Base-by-base conservation (phyloP, 2,888 invertebrate species). In the Koerneria pararmatus region DNA sequence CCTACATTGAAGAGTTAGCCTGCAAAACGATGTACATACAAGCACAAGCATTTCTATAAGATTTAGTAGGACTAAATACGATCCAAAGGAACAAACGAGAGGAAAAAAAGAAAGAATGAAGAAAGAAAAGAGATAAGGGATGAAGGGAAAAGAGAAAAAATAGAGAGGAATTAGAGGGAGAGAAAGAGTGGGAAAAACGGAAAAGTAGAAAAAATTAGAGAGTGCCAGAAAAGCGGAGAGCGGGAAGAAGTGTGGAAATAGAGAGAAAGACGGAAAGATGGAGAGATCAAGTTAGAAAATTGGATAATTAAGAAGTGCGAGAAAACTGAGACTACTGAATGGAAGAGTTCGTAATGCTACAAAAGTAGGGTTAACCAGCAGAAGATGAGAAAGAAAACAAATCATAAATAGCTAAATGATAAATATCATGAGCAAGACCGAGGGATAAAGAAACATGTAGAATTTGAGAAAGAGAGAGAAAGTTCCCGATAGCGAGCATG, bases 401-500 rank as follows among this genome's bases (percentile, higher is more conserved):
- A n/a, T 41, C 46, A 41, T 15, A 15, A n/a, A 15, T 41, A 11
- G n/a, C n/a, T 15, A 41, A 41, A n/a, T 41, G 11, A 41, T 15
- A 41, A n/a, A 15, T 11, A 15, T 41, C 46, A 41, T 15, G 46
- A 15, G 46, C 11, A 41, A 15, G 46, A 41, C 11, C 46, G 46
- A 41, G 46, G 11, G 41, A 34, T 3, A 2, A 29, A 3, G 46
- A 22, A 22, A 4, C 37, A 29, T 24, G 8, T 29, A 49, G 5
- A 4, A 22, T 2, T 34, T 48, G 32, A 54, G 61, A 63, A 53
- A 59, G 53, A 60, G 57, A 51, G 58, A 37, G 57, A 37, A 31
- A 8, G 51, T 37, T 19, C 37, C 15, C 46, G 51, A 51, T 59
- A 53, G 60, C 49, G 62, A 63, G 57, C 51, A 24, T 49, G 60